phyloP scores from a whole-genome alignment of 2,888 invertebrate genomes.

The Trichogramma dendrolimi region DNA sequence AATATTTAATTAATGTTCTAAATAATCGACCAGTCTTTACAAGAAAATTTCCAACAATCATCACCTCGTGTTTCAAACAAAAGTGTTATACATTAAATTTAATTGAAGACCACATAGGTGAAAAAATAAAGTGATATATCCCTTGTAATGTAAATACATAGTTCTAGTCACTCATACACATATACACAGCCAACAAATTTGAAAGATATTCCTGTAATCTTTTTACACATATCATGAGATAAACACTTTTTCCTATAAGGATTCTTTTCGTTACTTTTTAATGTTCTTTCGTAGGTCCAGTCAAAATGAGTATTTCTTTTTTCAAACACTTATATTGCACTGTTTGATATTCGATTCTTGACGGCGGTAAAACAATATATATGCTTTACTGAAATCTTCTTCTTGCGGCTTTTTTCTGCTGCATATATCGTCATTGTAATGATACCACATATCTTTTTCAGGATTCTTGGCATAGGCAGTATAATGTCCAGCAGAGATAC shows the following conservation, averaged over 20 bases:
- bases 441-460: slow-evolving; percentile 57
- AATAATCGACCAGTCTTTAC: slow-evolving; percentile 18
- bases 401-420: slow-evolving; percentile 57
- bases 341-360: slow-evolving; percentile 53
- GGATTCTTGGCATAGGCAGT: slow-evolving; percentile 61
- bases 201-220: slow-evolving; percentile 24
- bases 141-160: slow-evolving; percentile 9
- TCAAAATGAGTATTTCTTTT: slow-evolving; percentile 3
- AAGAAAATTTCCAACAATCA: slow-evolving; percentile 24
- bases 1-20: too few relatives aligned
- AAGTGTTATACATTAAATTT: slow-evolving; percentile 3
- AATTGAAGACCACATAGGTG: slow-evolving; percentile 21
- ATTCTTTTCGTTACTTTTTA: slow-evolving; percentile 22
- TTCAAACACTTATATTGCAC: slow-evolving; percentile 46
- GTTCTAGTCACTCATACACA: slow-evolving; percentile 22
- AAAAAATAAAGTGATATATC: slow-evolving; percentile 2
- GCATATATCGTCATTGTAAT: slow-evolving; percentile 61
- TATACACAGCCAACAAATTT: slow-evolving; percentile 30
- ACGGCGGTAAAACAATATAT: slow-evolving; percentile 62
- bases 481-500: slow-evolving; percentile 61
- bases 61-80: slow-evolving; percentile 15
- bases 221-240: slow-evolving; percentile 21
- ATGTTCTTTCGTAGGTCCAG: slow-evolving; percentile 1
- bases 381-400: slow-evolving; percentile 60
- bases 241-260: slow-evolving; percentile 13